Conservation (phyloP, 2,113 vertebrate species). For the Ameiurus melas region DNA sequence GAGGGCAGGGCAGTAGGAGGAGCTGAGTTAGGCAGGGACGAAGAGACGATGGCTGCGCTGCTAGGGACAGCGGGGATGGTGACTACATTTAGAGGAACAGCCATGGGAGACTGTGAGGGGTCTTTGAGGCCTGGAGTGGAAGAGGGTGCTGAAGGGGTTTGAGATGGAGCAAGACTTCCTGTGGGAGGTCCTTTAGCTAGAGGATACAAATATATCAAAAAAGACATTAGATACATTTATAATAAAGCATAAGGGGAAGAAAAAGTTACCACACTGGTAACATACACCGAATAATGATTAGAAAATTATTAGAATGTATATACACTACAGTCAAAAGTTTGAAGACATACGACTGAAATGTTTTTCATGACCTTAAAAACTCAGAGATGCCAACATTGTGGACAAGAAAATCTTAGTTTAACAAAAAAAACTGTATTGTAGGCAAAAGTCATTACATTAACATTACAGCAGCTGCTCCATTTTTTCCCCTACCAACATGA, state of each 20-base stretch:
- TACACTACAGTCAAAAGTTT: too few species aligned
- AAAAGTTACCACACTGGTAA: neutral
- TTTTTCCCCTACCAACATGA: neutral
- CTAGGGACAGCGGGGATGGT: conserved; percentile 75
- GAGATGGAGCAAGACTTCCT: conserved; percentile 72
- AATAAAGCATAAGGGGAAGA: neutral
- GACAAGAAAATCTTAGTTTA: neutral
- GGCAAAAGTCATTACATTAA: neutral
- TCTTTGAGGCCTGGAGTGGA: conserved; percentile 71
- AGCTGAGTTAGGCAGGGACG: conserved; percentile 58
- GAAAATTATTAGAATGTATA: neutral
- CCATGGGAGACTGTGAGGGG: conserved; percentile 78
- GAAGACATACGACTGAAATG: too few species aligned
- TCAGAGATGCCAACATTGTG: neutral
- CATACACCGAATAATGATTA: too few species aligned
- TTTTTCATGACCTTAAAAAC: too few species aligned
- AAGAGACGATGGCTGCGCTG: conserved; percentile 60
- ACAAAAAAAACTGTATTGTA: neutral
- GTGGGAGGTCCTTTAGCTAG: conserved; percentile 80
- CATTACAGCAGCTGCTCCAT: neutral
- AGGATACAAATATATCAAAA: conserved; percentile 27
- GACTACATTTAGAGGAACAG: conserved; percentile 72
- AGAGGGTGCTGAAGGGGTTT: conserved; percentile 73
- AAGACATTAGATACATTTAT: neutral
- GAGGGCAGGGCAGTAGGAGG: conserved; percentile 68